Percentiles rank a stretch among this genome's conserved stretches.
Conservation (phyloP, 2,888 invertebrate genomes). For the Hemaris fuciformis region DNA sequence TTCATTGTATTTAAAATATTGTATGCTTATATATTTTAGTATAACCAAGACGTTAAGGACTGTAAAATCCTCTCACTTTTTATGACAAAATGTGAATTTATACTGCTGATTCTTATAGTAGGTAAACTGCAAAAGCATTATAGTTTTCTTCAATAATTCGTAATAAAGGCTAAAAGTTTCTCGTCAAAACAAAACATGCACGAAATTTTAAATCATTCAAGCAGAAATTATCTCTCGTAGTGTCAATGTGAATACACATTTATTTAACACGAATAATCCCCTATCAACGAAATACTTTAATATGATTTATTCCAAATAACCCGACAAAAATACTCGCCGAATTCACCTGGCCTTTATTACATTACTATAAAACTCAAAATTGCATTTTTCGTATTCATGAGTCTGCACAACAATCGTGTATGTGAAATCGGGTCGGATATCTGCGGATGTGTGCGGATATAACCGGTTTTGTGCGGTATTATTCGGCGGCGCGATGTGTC, state of each 20-base stretch:
- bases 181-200: neutral
- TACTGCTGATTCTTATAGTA: too few species aligned
- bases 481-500: conserved; percentile 39
- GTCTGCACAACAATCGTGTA: conserved; percentile 18
- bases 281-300: conserved; percentile 30
- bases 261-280: conserved; percentile 24
- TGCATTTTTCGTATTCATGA: conserved; percentile 19
- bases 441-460: conserved; percentile 22
- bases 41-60: too few species aligned
- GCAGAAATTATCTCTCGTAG: neutral
- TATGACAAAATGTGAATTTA: too few species aligned
- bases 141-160: neutral
- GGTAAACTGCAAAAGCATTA: too few species aligned
- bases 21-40: too few species aligned
- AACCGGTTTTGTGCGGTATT: conserved; percentile 42
- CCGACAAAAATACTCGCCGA: conserved; percentile 19
- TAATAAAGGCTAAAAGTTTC: neutral
- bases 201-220: neutral
- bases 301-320: conserved; percentile 20
- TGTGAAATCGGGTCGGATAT: conserved; percentile 29
- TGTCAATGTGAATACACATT: conserved; percentile 18
- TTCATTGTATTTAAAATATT: too few species aligned
- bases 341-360: conserved; percentile 8
- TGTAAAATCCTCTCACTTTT: too few species aligned
- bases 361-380: conserved; percentile 1